Evolutionary conservation across 2,888 invertebrate species (phyloP), one percentile per base, ranked within the genome.

Genomic region (Ornithoptera priamus): DNA sequence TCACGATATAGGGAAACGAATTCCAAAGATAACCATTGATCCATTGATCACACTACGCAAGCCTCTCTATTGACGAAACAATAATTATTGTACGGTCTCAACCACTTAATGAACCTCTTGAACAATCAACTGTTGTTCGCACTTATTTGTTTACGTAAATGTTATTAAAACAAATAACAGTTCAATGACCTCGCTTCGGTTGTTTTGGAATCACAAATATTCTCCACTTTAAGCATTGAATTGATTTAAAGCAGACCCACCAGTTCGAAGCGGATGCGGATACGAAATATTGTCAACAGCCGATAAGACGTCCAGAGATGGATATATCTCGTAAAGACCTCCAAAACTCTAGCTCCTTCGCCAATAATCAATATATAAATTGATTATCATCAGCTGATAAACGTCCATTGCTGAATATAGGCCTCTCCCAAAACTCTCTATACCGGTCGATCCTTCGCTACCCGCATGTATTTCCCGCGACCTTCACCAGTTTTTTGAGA

Each of bases 81-180:
- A 50, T 50, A 50, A 50, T 50, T 50, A 15, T 50, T 46, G 2
- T 46, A 46, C 46, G 15, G 15, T 46, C 10, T 15, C 10, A 50
- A 50, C 18, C 50, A 50, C 50, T 50, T 17, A 22, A 57, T 57
- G 57, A 20, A 53, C 53, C 17, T 20, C 17, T 57, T 20, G n/a
- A 53, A 67, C 60, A 62, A 39, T 68, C 59, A 63, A 50, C n/a
- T 20, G 50, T 68, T 50, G 59, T 68, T 17, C 20, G 20, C 56
- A 39, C n/a, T 42, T 61, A 18, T 30, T 61, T 56, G 67, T 22
- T 6, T 57, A 57, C 50, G 18, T 67, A 46, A 46, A 57, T 65
- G 59, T 68, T 65, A 65, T 65, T 10, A 39, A 65, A 65, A 57
- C 67, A 67, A 60, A 64, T 64, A 60, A 63, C 36, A 60, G 68